Percentiles rank a stretch among this genome's conserved stretches.
Conservation (phyloP, 2,888 invertebrate species). For the Hydraecia micacea region DNA sequence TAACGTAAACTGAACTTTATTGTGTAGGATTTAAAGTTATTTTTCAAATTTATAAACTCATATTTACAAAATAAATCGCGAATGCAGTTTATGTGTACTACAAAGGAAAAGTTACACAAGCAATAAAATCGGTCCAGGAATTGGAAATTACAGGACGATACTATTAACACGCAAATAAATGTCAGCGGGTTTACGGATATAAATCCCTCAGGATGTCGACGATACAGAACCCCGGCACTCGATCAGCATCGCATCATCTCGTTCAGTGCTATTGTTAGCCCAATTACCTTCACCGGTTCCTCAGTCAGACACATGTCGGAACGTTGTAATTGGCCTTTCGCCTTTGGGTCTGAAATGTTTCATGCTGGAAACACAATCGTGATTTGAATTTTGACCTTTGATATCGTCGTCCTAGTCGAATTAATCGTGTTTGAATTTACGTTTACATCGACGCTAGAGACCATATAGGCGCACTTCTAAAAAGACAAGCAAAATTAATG, state of each 20-base stretch:
- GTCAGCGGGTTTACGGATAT: background rate
- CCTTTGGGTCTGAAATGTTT: background rate
- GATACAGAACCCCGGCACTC: conserved; percentile 2
- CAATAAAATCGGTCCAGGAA: background rate
- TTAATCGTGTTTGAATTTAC: background rate
- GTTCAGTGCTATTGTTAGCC: background rate
- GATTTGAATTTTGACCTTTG: background rate
- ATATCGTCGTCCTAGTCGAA: background rate
- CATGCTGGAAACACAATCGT: background rate
- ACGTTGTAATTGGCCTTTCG: background rate
- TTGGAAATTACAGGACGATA: conserved; percentile 11
- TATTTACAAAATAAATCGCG: too few species aligned
- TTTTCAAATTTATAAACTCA: too few species aligned
- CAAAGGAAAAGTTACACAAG: background rate
- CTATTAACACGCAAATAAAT: background rate
- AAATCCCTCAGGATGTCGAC: conserved; percentile 30
- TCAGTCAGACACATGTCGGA: too few species aligned
- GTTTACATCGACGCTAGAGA: background rate
- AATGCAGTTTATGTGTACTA: too few species aligned
- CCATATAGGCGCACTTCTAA: background rate
- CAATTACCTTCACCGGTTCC: too few species aligned
- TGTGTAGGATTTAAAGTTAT: too few species aligned
- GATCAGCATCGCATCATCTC: background rate
- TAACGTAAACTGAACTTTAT: too few species aligned
- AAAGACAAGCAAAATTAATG: background rate